These are phyloP conservation scores for Xylophagus ater DNA, from an alignment of 2,888 invertebrate genomes.

Conservation along the genomic window DNA sequence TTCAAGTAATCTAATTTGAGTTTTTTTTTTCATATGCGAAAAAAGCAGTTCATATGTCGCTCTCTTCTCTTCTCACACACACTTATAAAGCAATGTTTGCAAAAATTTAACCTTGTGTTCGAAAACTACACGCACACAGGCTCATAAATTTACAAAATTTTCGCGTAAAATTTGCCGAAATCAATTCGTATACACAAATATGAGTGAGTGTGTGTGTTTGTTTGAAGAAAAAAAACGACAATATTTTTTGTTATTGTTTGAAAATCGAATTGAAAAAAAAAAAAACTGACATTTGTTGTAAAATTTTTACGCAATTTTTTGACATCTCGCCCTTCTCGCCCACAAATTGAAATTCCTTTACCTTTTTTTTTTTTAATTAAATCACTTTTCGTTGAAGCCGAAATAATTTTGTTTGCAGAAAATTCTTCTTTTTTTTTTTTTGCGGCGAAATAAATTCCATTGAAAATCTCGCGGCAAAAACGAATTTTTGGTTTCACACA, in stretches of 20 bases:
- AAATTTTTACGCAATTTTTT: no score
- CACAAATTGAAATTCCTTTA: no score
- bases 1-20: constrained; percentile 4
- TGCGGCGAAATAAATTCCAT: background rate
- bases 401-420: constrained; percentile 1
- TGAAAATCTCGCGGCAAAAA: background rate
- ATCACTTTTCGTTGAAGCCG: constrained; percentile 5
- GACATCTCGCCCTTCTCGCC: no score
- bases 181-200: no score
- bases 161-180: no score
- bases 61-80: background rate
- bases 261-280: no score
- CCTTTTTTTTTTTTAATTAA: no score
- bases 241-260: no score
- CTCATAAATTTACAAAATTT: background rate
- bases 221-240: no score
- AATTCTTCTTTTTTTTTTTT: no score
- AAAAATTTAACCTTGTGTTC: constrained; percentile 3
- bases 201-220: no score
- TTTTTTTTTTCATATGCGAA: background rate
- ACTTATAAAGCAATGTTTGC: constrained; percentile 3
- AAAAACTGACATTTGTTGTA: background rate
- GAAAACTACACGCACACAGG: no score
- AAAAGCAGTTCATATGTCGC: background rate
- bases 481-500: background rate